Evolutionary conservation across 2,888 invertebrate genomes (phyloP).

Genomic region (Lordiphosa fenestrarum): DNA sequence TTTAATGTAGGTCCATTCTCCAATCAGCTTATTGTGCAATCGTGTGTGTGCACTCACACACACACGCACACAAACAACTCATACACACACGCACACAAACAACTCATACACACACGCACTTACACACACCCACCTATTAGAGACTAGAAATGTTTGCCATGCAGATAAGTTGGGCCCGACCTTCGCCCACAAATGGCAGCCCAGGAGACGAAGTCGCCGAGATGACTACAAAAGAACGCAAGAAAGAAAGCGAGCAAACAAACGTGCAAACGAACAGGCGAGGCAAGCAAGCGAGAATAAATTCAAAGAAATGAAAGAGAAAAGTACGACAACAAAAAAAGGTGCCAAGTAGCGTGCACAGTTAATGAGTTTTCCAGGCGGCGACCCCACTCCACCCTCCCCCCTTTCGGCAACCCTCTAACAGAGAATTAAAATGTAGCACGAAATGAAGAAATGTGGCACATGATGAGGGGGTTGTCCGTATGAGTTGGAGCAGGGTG

Average conservation of each 20-base stretch:
- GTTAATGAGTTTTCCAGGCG: constrained; percentile 71
- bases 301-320: constrained; percentile 38
- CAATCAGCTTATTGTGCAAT: constrained; percentile 69
- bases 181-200: constrained; percentile 63
- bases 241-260: constrained; percentile 33
- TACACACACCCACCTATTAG: constrained; percentile 26
- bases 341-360: constrained; percentile 75
- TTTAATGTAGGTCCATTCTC: constrained; percentile 40
- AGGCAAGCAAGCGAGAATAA: constrained; percentile 41
- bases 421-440: constrained; percentile 64
- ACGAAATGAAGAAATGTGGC: constrained; percentile 66
- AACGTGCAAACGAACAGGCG: constrained; percentile 23
- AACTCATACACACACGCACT: constrained; percentile 17
- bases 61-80: constrained; percentile 47
- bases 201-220: not conserved
- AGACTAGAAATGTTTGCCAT: constrained; percentile 50
- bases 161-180: constrained; percentile 63
- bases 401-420: constrained; percentile 12
- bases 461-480: constrained; percentile 31
- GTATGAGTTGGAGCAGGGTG: constrained; percentile 6
- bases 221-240: constrained; percentile 17
- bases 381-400: constrained; percentile 13
- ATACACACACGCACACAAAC: constrained; percentile 26
- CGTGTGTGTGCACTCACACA: constrained; percentile 56
- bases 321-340: constrained; percentile 39